A percentile compares a stretch with the other conserved stretches of the same genome.
These are phyloP conservation scores for Spodoptera littoralis DNA, from an alignment of 2,888 invertebrate species.

Conservation along the genomic window DNA sequence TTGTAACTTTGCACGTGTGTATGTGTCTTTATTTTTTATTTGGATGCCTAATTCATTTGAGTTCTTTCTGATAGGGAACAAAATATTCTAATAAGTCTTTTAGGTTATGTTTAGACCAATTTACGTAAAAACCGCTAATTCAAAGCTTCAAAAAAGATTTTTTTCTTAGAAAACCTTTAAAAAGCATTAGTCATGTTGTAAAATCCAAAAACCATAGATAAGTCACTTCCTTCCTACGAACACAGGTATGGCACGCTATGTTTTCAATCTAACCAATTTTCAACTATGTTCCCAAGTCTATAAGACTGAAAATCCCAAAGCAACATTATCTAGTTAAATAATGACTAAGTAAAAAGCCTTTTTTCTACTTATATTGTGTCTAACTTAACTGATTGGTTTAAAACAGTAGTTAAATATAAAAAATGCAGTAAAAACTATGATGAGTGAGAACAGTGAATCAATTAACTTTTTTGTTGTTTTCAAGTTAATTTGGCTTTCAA, in stretches of 20 bases:
- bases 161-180: background rate
- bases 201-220: conserved; percentile 33
- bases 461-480: background rate
- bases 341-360: conserved; percentile 26
- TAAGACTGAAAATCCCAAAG: too few species aligned
- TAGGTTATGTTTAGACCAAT: too few species aligned
- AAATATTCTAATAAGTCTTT: too few species aligned
- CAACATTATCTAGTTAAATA: background rate
- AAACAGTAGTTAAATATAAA: conserved; percentile 1
- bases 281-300: too few species aligned
- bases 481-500: too few species aligned
- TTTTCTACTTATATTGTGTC: conserved; percentile 2
- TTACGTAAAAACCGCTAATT: too few species aligned
- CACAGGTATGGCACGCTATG: background rate
- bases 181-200: conserved; percentile 19
- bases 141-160: background rate
- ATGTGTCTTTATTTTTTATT: too few species aligned
- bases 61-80: too few species aligned
- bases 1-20: too few species aligned
- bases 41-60: too few species aligned
- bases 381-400: conserved; percentile 2
- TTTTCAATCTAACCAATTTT: conserved; percentile 2
- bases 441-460: background rate
- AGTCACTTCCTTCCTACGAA: conserved; percentile 26
- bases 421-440: too few species aligned